phyloP scores from a whole-genome alignment of 2,113 vertebrate genomes.

The Nycticorax nycticorax region DNA sequence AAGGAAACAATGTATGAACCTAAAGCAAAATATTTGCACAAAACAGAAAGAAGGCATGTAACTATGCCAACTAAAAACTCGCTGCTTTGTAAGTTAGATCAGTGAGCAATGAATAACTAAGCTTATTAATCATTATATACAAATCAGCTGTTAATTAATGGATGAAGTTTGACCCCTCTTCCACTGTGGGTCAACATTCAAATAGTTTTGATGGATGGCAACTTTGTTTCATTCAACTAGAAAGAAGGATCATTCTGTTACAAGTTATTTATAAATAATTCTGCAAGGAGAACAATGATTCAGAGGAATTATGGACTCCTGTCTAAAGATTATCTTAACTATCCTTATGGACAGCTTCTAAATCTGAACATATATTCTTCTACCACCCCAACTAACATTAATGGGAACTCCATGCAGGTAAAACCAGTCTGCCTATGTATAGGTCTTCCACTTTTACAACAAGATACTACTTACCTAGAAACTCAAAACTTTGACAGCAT shows the following conservation, averaged over 20 bases:
- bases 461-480: not conserved
- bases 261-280: not conserved
- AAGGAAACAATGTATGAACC: not conserved
- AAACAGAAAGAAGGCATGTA: not conserved
- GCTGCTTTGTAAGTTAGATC: not conserved
- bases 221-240: not conserved
- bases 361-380: not conserved
- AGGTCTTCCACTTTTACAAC: not conserved
- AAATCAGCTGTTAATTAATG: not conserved
- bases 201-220: not conserved
- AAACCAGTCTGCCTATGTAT: not conserved
- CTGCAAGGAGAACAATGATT: not conserved
- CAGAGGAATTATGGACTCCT: not conserved
- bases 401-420: not conserved
- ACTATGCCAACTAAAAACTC: not conserved
- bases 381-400: not conserved
- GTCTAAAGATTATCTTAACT: not conserved
- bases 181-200: not conserved
- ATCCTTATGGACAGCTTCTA: not conserved
- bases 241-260: not conserved
- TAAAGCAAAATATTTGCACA: not conserved
- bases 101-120: not conserved
- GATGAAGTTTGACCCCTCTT: not conserved
- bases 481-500: not conserved
- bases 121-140: not conserved